A percentile compares a stretch with the other conserved stretches of the same genome.
Conservation (phyloP, 2,888 invertebrate species). For the Hetaerina titia region DNA sequence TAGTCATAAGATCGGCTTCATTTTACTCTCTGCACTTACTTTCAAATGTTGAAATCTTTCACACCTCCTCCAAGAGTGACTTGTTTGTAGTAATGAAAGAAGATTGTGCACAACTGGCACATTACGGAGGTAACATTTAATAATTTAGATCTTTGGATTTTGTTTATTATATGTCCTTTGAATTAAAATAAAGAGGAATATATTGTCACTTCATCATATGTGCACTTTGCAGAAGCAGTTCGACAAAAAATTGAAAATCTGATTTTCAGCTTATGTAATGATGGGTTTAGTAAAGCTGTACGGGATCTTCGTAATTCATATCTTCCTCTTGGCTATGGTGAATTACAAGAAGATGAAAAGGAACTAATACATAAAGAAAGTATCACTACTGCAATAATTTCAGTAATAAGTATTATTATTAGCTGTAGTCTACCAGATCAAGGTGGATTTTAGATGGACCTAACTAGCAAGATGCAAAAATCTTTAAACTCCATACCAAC, state of each 20-base stretch:
- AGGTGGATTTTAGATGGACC: no score
- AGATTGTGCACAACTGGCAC: neutral
- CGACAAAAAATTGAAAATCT: constrained; percentile 1
- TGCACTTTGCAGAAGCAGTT: constrained; percentile 12
- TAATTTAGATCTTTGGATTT: neutral
- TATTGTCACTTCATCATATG: no score
- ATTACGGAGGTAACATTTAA: neutral
- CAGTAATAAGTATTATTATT: neutral
- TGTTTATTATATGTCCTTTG: neutral
- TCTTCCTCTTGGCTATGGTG: neutral
- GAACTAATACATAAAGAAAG: constrained; percentile 28
- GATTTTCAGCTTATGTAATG: neutral
- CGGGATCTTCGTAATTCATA: neutral
- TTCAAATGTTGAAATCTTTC: neutral
- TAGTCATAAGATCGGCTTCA: neutral
- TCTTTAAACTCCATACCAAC: no score
- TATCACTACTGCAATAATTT: neutral
- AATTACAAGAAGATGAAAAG: neutral
- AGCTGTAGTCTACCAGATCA: neutral
- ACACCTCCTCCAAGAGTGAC: neutral
- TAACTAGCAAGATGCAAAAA: no score
- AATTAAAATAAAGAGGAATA: neutral
- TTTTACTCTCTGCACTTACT: constrained; percentile 2
- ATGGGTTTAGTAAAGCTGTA: neutral
- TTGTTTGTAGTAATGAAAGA: neutral